Evolutionary conservation across 30 jellyfish, hydroid and myxozoan species (phyloP), one percentile per base, ranked within the genome.

Genomic region (Hydractinia symbiolongicarpus): DNA sequence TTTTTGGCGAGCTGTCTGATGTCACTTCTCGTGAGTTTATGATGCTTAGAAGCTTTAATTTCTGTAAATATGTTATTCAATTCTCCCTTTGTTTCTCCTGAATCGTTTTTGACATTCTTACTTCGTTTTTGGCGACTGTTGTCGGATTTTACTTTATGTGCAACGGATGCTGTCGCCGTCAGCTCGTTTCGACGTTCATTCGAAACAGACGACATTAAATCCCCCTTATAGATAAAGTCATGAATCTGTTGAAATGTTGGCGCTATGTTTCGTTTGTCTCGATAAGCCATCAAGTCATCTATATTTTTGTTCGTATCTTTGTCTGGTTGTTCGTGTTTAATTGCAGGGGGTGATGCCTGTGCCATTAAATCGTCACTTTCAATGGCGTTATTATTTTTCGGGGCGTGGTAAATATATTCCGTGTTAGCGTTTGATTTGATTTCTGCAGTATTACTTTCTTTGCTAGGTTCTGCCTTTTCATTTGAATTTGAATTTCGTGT

Each of bases 11-110:
- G 85, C 20, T 84, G 76, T 50, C 96, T 64, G 57, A 94, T 94
- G 66, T 94, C 99, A 57, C 89, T 94, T 82, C 99, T 71, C 50
- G 99, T 89, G 52, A 94, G 72, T 70, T 86, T 86, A 83, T 94
- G 96, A 66, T 85, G 96, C 55, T 94, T 85, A 6, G 99, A 95
- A 11, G 82, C 72, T 30, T 92, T 81, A 4, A 94, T 84, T 14
- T 89, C 90, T 4, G 93, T 87, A 53, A 93, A 83, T 4, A 93
- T 93, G 81, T 76, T 79, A 88, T 79, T 76, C 53, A 94, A 82
- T 58, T 85, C 96, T 55, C 85, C 95, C 81, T 85, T 88, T 3
- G 95, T 94, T 51, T 83, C 80, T 50, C 11, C 86, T 7, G 51
- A 53, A 61, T 64, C 50, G 44, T n/a, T 17, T 50, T 8, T 8